These are phyloP conservation scores for Eidolon dupreanum DNA, from an alignment of 2,797 vertebrate species.

Conservation along the genomic window DNA sequence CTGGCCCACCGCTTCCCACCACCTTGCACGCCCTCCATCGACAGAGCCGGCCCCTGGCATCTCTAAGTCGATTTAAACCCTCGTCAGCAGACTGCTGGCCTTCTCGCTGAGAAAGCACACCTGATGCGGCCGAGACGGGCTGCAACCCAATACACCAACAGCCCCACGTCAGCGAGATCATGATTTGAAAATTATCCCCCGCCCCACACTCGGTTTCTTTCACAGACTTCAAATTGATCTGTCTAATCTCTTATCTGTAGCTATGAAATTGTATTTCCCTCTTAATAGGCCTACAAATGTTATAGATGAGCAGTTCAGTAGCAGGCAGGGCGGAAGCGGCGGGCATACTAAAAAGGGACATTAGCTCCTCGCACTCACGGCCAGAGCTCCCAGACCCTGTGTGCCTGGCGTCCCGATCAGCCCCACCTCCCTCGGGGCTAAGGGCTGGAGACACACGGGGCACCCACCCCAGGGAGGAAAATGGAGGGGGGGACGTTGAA, in stretches of 20 bases:
- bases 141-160: slow-evolving; percentile 45
- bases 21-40: neutral
- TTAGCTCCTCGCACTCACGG: neutral
- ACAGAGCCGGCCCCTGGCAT: neutral
- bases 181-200: slow-evolving; percentile 54
- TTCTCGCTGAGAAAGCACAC: neutral
- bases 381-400: accelerated
- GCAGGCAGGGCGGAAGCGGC: neutral
- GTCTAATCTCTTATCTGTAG: slow-evolving; percentile 83
- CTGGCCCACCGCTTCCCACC: accelerated
- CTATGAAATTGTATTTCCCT: slow-evolving; percentile 86
- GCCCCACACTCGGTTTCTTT: slow-evolving; percentile 3
- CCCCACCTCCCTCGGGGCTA: neutral
- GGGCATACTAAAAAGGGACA: slow-evolving; percentile 59
- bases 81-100: neutral
- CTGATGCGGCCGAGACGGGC: neutral
- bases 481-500: accelerated
- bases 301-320: slow-evolving; percentile 76
- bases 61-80: neutral
- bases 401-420: neutral
- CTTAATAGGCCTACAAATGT: slow-evolving; percentile 82
- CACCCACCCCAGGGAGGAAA: neutral
- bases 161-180: slow-evolving; percentile 37
- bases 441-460: neutral
- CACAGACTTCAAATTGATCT: slow-evolving; percentile 74